Percentiles rank a stretch among this genome's conserved stretches.
Conservation (phyloP, 2,888 invertebrate genomes). For the Scaptomyza parva region DNA sequence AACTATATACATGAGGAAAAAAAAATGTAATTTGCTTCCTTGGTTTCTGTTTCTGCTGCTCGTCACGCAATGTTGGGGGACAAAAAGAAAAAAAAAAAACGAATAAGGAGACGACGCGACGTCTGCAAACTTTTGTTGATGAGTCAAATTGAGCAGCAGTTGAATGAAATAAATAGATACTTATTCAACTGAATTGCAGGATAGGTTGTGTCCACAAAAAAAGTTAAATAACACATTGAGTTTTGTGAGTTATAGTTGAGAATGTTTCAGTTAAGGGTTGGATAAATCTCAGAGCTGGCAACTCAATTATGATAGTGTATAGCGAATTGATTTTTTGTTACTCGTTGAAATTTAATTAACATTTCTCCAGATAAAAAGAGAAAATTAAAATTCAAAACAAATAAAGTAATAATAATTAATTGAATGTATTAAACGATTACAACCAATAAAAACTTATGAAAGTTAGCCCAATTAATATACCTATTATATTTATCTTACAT, state of each 20-base stretch:
- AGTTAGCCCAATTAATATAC: slow-evolving; percentile 12
- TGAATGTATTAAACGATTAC: not conserved
- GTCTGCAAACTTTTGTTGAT: slow-evolving; percentile 68
- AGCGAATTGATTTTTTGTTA: no score
- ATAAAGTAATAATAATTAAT: not conserved
- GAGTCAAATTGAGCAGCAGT: slow-evolving; percentile 74
- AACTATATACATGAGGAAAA: slow-evolving; percentile 46
- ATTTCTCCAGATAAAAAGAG: no score
- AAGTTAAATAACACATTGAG: slow-evolving; percentile 32
- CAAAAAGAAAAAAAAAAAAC: slow-evolving; percentile 8
- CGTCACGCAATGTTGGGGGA: slow-evolving; percentile 59
- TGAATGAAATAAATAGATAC: slow-evolving; percentile 58
- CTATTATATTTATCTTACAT: not conserved
- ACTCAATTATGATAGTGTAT: no score
- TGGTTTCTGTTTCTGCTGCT: not conserved
- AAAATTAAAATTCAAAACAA: no score
- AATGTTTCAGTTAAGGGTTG: not conserved
- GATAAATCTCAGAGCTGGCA: no score
- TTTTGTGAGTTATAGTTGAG: slow-evolving; percentile 22
- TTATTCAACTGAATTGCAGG: slow-evolving; percentile 26
- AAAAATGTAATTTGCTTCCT: slow-evolving; percentile 67
- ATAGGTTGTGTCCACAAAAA: slow-evolving; percentile 33
- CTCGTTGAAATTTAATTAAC: no score
- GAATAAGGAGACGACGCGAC: slow-evolving; percentile 10
- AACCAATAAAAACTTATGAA: not conserved